These are phyloP conservation scores for Pipistrellus pipistrellus DNA, from an alignment of 2,797 vertebrate species.

Conservation along the genomic window DNA sequence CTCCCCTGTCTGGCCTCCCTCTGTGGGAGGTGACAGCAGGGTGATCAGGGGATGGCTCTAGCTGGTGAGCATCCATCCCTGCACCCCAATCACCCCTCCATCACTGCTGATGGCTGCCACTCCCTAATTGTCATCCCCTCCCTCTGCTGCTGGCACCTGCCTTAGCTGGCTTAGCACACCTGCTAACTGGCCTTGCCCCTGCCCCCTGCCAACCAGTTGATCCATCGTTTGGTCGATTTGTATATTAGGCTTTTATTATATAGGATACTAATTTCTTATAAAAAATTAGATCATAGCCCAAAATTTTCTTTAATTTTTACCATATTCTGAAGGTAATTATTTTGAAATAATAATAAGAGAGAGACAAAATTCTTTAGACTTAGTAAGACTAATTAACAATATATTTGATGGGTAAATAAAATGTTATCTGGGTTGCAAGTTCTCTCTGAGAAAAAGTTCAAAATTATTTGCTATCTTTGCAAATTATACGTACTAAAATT, in stretches of 20 bases:
- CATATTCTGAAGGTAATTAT: neutral
- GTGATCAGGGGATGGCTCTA: no score
- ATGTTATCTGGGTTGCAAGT: neutral
- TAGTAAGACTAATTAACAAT: neutral
- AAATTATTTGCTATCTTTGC: neutral
- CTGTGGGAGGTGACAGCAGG: no score
- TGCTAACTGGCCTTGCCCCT: no score
- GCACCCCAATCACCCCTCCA: no score
- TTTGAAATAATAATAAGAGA: neutral
- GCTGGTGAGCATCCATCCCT: no score
- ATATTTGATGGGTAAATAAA: neutral
- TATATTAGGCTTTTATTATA: no score
- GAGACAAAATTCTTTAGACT: neutral
- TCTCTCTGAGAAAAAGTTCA: neutral
- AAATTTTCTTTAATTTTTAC: neutral
- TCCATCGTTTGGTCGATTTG: no score
- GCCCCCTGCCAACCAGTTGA: accelerated
- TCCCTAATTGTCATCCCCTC: no score
- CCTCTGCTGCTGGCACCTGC: no score
- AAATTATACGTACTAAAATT: neutral
- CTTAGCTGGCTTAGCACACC: no score
- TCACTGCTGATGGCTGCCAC: no score
- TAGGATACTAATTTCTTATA: neutral
- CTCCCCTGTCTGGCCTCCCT: no score
- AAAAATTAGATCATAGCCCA: neutral